Percentiles rank a stretch among this genome's conserved stretches.
These are phyloP conservation scores for Ellobium chinense DNA, from an alignment of 2,888 invertebrate species.

Conservation along the genomic window DNA sequence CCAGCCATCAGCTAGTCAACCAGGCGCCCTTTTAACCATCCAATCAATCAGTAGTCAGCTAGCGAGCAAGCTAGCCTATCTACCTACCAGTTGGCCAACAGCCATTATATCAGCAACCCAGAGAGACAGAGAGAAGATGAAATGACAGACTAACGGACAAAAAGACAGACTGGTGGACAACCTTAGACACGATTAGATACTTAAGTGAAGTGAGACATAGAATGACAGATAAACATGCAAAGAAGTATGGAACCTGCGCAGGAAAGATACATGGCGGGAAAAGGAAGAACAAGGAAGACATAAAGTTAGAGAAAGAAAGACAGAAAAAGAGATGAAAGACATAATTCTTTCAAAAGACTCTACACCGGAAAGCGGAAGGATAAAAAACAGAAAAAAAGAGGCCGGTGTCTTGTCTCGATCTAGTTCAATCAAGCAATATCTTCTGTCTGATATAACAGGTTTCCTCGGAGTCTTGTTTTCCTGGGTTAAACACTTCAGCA, in stretches of 20 bases:
- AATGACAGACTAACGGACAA: not conserved
- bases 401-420: not conserved
- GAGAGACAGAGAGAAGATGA: not conserved
- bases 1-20: no score
- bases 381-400: not conserved
- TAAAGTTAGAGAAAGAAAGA: not conserved
- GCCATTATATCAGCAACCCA: no score
- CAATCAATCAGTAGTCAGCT: no score
- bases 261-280: not conserved
- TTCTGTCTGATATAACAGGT: not conserved
- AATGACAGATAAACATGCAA: not conserved
- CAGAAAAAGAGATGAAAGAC: no score
- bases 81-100: no score
- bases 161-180: not conserved
- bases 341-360: no score
- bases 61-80: no score
- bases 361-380: no score
- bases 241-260: not conserved
- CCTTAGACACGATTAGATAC: not conserved
- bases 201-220: not conserved
- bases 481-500: not conserved
- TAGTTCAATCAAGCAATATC: not conserved
- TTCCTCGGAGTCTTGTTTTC: constrained; percentile 5
- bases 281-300: not conserved
- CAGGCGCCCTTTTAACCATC: no score